These are phyloP conservation scores for Zoanthus sansibaricus DNA, from an alignment of 92 coral and sea anemone genomes.

Conservation along the genomic window DNA sequence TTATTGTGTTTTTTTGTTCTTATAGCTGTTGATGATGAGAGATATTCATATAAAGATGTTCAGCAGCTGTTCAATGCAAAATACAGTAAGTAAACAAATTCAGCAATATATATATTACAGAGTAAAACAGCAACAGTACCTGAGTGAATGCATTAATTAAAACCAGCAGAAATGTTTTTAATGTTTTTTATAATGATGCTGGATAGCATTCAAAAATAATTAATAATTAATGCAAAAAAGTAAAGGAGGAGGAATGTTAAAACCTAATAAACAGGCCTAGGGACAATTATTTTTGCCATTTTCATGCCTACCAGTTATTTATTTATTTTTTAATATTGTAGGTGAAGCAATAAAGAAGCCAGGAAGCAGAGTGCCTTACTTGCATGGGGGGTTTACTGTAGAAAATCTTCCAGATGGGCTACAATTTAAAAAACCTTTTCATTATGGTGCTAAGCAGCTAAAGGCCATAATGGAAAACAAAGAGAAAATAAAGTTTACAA, in stretches of 20 bases:
- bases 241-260: neutral
- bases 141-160: neutral
- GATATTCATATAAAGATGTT: constrained; percentile 67
- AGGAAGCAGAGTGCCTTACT: constrained; percentile 63
- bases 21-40: constrained; percentile 2
- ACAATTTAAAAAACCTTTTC: constrained; percentile 65
- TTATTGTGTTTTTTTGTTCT: too few species aligned
- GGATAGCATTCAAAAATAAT: neutral
- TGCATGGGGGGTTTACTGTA: constrained; percentile 68
- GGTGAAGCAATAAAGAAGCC: constrained; percentile 70
- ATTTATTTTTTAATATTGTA: neutral
- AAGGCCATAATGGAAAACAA: constrained; percentile 64
- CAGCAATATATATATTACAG: constrained; percentile 19
- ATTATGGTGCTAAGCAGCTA: constrained; percentile 68
- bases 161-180: neutral
- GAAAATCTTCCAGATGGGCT: constrained; percentile 67
- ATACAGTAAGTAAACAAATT: constrained; percentile 67
- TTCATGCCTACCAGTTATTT: neutral
- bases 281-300: neutral
- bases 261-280: neutral
- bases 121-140: neutral
- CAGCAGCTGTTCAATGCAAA: constrained; percentile 67
- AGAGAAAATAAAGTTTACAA: constrained; percentile 56
- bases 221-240: neutral
- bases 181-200: neutral